Base-by-base conservation (phyloP, 1,140 invertebrate genomes). In the Delia radicum region DNA sequence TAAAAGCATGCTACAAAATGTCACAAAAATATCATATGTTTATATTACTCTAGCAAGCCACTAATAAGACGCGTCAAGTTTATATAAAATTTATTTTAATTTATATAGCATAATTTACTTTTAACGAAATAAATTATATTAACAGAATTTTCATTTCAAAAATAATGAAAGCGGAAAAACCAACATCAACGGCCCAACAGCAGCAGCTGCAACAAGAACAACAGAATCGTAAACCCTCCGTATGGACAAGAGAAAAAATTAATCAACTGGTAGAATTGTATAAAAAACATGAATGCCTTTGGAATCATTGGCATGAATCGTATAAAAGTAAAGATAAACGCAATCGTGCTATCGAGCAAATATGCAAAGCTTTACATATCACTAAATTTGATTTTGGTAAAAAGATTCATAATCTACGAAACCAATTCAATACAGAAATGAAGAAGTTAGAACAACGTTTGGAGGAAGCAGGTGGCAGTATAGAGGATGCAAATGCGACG, bases 331-430 rank as follows among this genome's bases (percentile, higher is more conserved):
- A 84, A 42, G 79, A 81, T 10, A 82, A 80, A 29, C 78, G 84
- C 5, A 75, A 72, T 3, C 80, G 80, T 28, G 81, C 84, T 6
- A 85, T 85, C 42, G 75, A 80, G 8, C 37, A 75, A 12, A 85
- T 86, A 12, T 85, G 82, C 24, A 10, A 28, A 2, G 29, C 75
- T 3, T 74, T 86, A 0, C 78, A 76, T 5, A 82, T 86, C 2
- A 78, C 81, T 0, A 86, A 83, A 61, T 75, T 80, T 31, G 81
- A 83, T 13, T 86, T 85, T 74, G 82, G 78, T 0, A 85, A 85
- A 42, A 86, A 86, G 69, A 80, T 86, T 1, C 84, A 86, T 55
- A 86, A 86, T 29, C 75, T 86, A 8, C 79, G 84, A 0, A 86
- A 86, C 37, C 84, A 86, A 61, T 86, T 83, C 48, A 86, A 84